Evolutionary conservation across 2,113 vertebrate genomes (phyloP).

Genomic region (Kryptolebias marmoratus): DNA sequence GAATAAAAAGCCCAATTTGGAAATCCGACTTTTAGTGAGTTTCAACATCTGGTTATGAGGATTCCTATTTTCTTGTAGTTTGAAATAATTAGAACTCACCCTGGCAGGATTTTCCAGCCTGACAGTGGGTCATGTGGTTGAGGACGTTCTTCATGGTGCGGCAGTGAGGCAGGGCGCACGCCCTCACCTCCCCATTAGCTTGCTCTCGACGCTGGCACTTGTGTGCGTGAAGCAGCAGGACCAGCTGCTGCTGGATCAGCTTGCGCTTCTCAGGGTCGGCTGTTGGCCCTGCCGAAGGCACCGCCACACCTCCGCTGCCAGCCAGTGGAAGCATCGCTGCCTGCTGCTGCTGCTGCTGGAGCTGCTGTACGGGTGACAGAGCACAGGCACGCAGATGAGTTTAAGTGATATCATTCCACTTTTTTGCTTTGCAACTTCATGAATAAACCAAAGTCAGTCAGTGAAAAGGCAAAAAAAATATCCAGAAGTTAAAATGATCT

Average conservation of each 20-base stretch:
- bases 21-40: neutral
- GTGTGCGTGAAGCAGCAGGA: slow-evolving; percentile 97
- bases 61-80: neutral
- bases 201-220: slow-evolving; percentile 98
- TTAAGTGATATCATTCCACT: neutral
- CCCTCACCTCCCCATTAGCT: slow-evolving; percentile 94
- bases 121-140: slow-evolving; percentile 99
- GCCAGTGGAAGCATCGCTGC: slow-evolving; percentile 86
- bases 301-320: slow-evolving; percentile 81
- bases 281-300: slow-evolving; percentile 90
- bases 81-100: slow-evolving; percentile 80
- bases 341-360: slow-evolving; percentile 86
- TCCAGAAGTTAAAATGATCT: too few species aligned
- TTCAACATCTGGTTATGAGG: neutral
- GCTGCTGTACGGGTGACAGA: slow-evolving; percentile 48
- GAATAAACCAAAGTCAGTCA: neutral
- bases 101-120: slow-evolving; percentile 98
- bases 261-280: slow-evolving; percentile 98
- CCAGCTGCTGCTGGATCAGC: slow-evolving; percentile 99
- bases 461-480: neutral
- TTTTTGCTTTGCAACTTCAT: neutral
- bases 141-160: slow-evolving; percentile 99
- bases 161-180: slow-evolving; percentile 93
- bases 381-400: neutral
- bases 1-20: too few species aligned